A percentile compares a stretch with the other conserved stretches of the same genome.
These are phyloP conservation scores for Meteorus cinctellus DNA, from an alignment of 2,888 invertebrate species.

Conservation along the genomic window DNA sequence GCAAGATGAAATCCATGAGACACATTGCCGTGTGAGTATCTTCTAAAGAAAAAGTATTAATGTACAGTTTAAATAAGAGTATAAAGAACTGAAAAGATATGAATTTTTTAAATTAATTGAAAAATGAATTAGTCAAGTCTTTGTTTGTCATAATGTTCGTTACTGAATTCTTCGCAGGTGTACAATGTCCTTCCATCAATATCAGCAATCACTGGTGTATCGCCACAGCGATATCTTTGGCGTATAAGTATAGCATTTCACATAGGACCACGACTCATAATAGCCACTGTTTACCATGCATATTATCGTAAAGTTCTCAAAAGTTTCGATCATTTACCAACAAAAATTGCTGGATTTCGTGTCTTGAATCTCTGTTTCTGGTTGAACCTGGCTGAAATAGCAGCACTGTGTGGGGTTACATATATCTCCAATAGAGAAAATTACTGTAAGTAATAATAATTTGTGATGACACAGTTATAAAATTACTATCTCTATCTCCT, in stretches of 20 bases:
- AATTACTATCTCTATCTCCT: not conserved
- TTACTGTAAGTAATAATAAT: slow-evolving; percentile 84
- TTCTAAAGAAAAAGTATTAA: not conserved
- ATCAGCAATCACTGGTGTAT: slow-evolving; percentile 95
- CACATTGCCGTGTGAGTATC: slow-evolving; percentile 90
- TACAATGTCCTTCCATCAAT: slow-evolving; percentile 96
- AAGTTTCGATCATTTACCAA: slow-evolving; percentile 74
- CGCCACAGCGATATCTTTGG: slow-evolving; percentile 95
- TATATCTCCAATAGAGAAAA: slow-evolving; percentile 96
- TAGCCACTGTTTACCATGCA: slow-evolving; percentile 89
- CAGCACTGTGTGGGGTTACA: slow-evolving; percentile 91
- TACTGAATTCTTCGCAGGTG: slow-evolving; percentile 78
- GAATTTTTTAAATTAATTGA: not conserved
- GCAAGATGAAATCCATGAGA: slow-evolving; percentile 95
- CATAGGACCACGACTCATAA: slow-evolving; percentile 91
- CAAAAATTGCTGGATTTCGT: slow-evolving; percentile 72
- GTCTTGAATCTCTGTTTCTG: slow-evolving; percentile 85
- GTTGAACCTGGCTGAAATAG: slow-evolving; percentile 89
- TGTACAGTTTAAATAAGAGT: not conserved
- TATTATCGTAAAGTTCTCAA: slow-evolving; percentile 84
- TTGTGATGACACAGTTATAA: slow-evolving; percentile 12
- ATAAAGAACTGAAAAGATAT: not conserved
- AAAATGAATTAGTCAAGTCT: not conserved
- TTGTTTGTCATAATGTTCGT: not conserved
- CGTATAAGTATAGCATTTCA: slow-evolving; percentile 93